Evolutionary conservation across 2,888 invertebrate genomes (phyloP).

Genomic region (Brachypterus glaber): DNA sequence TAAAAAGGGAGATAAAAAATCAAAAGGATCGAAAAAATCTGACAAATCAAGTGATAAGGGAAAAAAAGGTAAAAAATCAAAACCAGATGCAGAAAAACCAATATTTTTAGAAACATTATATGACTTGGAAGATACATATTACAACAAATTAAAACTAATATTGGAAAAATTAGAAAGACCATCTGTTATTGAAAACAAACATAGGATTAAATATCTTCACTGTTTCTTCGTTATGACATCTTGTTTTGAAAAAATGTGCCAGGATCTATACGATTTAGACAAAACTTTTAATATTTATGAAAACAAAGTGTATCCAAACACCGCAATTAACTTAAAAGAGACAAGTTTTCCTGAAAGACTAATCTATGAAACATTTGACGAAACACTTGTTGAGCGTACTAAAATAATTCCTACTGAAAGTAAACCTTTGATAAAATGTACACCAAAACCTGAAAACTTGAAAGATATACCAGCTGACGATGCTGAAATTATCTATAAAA

Average conservation of each 20-base stretch:
- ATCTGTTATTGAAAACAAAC: slow-evolving; percentile 19
- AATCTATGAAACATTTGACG: slow-evolving; percentile 21
- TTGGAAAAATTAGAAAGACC: slow-evolving; percentile 22
- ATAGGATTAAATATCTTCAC: slow-evolving; percentile 20
- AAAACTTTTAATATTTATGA: neutral
- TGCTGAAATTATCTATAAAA: slow-evolving; percentile 12
- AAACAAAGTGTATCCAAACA: slow-evolving; percentile 1
- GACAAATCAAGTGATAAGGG: no score
- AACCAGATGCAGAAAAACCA: no score
- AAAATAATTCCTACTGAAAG: slow-evolving; percentile 14
- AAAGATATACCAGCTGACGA: slow-evolving; percentile 16
- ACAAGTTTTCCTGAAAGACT: slow-evolving; percentile 21
- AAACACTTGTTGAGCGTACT: slow-evolving; percentile 17
- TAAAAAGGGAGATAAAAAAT: slow-evolving; percentile 1
- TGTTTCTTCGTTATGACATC: slow-evolving; percentile 20
- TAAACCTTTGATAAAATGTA: slow-evolving; percentile 3
- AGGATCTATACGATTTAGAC: slow-evolving; percentile 16
- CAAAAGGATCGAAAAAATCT: slow-evolving; percentile 4
- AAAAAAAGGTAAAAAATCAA: no score
- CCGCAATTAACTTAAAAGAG: slow-evolving; percentile 3
- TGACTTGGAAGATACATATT: slow-evolving; percentile 15
- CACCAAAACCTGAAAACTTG: slow-evolving; percentile 19
- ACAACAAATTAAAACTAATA: slow-evolving; percentile 17
- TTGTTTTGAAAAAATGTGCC: slow-evolving; percentile 18
- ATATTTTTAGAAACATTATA: no score